Evolutionary conservation across 2,113 vertebrate species (phyloP).

Genomic region (Rostratula benghalensis): DNA sequence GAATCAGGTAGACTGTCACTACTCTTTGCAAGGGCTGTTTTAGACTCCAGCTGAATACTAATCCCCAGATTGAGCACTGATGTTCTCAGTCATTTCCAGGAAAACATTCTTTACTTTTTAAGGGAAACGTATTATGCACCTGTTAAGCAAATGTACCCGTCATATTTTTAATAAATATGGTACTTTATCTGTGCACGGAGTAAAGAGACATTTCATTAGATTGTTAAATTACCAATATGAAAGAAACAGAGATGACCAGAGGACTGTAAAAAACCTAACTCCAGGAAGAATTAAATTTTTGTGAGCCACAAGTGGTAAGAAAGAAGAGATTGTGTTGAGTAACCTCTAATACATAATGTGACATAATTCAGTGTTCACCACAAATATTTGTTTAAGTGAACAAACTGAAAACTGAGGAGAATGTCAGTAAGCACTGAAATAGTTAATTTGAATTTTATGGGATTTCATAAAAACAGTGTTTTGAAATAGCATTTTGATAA

Average conservation of each 20-base stretch:
- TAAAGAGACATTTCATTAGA: neutral
- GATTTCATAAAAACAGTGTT: neutral
- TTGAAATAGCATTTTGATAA: neutral
- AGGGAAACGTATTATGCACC: conserved; percentile 25
- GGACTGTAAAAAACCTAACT: neutral
- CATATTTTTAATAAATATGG: conserved; percentile 18
- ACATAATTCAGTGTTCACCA: neutral
- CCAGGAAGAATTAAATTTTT: neutral
- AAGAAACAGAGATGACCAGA: conserved; percentile 17
- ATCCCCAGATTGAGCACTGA: neutral
- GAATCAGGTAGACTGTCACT: conserved; percentile 52
- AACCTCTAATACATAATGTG: neutral
- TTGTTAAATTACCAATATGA: conserved; percentile 33
- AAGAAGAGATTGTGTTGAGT: neutral
- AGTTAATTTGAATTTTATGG: neutral
- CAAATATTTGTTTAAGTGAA: neutral
- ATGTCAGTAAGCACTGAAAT: neutral
- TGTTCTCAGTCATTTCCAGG: neutral
- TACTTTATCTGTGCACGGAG: neutral
- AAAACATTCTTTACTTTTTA: conserved; percentile 21
- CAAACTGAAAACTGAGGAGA: neutral
- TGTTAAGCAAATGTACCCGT: neutral
- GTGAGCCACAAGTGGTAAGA: neutral
- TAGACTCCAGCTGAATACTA: neutral
- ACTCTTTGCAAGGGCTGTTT: conserved; percentile 19